Evolutionary conservation across 1,140 invertebrate genomes (phyloP).

Genomic region (Homalodisca vitripennis): DNA sequence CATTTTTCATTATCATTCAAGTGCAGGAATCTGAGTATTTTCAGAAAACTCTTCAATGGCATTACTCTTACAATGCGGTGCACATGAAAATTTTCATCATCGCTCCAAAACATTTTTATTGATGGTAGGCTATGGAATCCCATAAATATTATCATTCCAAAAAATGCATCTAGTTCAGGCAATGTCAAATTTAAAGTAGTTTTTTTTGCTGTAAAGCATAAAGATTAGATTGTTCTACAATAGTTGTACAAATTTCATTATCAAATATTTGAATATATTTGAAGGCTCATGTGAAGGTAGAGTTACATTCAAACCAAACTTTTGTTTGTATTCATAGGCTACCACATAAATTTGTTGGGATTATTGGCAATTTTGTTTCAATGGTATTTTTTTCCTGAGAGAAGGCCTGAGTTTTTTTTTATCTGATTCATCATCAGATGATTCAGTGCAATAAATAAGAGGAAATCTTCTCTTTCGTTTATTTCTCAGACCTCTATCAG

Average conservation of each 20-base stretch:
- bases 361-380: neutral
- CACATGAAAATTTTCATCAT: conserved; percentile 35
- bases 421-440: neutral
- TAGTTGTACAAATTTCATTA: conserved; percentile 21
- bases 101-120: conserved; percentile 33
- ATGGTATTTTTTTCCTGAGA: neutral
- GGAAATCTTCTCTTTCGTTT: neutral
- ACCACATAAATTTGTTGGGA: neutral
- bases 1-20: conserved; percentile 37
- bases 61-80: conserved; percentile 33
- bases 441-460: neutral
- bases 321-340: neutral
- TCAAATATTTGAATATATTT: neutral
- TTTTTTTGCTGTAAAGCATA: conserved; percentile 32
- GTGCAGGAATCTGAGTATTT: conserved; percentile 34
- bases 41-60: conserved; percentile 37
- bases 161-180: conserved; percentile 30
- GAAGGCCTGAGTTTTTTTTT: neutral
- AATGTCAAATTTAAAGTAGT: conserved; percentile 29
- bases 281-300: conserved; percentile 10
- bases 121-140: conserved; percentile 32
- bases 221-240: conserved; percentile 33
- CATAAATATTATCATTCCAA: conserved; percentile 37
- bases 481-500: neutral
- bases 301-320: conserved; percentile 11